A percentile compares a stretch with the other conserved stretches of the same genome.
Conservation (phyloP, 2,797 vertebrate species). For the Molossus alvarezi region DNA sequence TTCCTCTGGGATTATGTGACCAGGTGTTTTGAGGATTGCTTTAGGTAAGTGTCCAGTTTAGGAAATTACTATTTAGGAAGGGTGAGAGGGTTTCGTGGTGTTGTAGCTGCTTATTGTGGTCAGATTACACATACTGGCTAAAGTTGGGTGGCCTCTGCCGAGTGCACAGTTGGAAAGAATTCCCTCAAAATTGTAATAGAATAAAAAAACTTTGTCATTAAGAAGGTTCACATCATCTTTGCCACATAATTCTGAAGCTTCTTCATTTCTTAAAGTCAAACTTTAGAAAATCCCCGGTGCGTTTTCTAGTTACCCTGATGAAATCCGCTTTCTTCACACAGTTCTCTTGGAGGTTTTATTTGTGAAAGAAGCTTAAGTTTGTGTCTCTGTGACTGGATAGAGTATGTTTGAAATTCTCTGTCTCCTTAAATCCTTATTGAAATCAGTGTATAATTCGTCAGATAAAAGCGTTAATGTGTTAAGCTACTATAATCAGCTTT, state of each 20-base stretch:
- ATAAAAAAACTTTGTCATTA: background rate
- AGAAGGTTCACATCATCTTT: background rate
- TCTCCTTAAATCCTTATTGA: background rate
- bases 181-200: background rate
- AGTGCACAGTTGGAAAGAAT: background rate
- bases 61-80: background rate
- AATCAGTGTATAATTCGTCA: background rate
- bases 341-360: background rate
- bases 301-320: background rate
- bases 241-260: background rate
- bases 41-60: constrained; percentile 91
- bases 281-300: background rate
- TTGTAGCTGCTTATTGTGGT: background rate
- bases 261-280: background rate
- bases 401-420: background rate
- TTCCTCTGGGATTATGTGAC: constrained; percentile 99
- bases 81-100: background rate
- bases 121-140: background rate
- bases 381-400: background rate
- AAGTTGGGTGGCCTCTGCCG: background rate
- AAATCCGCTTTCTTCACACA: rapidly evolving
- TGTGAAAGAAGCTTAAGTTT: background rate
- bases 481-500: background rate
- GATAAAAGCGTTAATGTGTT: background rate
- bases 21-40: constrained; percentile 93